These are phyloP conservation scores for Arctia plantaginis DNA, from an alignment of 2,888 invertebrate species.

Conservation along the genomic window DNA sequence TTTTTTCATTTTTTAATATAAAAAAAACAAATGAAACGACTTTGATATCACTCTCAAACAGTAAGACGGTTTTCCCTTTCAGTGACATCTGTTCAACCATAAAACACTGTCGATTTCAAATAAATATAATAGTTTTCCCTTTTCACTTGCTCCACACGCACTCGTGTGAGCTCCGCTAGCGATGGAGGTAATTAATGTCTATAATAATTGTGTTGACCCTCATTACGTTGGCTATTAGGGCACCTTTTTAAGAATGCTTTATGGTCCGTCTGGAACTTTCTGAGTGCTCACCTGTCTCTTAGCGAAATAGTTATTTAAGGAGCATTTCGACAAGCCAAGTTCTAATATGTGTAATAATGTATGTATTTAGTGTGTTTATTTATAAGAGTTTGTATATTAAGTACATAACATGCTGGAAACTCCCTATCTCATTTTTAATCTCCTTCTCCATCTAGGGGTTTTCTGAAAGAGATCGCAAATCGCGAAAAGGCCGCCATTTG, in stretches of 20 bases:
- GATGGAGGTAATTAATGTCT: conserved; percentile 65
- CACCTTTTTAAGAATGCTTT: conserved; percentile 64
- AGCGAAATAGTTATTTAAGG: conserved; percentile 34
- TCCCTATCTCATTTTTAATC: too few species aligned
- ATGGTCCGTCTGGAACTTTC: conserved; percentile 52
- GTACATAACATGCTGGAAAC: too few species aligned
- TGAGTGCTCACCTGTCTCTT: conserved; percentile 48
- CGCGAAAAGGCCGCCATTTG: too few species aligned
- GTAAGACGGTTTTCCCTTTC: too few species aligned
- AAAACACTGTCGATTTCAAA: neutral
- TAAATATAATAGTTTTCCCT: neutral
- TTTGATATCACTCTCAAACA: too few species aligned
- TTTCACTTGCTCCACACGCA: conserved; percentile 22
- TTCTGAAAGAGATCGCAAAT: too few species aligned
- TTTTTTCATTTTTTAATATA: too few species aligned
- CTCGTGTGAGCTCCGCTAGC: conserved; percentile 38
- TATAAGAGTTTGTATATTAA: too few species aligned
- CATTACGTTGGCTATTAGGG: conserved; percentile 60
- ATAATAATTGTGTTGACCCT: conserved; percentile 68
- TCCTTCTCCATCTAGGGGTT: too few species aligned
- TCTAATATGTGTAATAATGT: neutral
- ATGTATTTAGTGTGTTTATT: too few species aligned
- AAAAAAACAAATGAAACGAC: too few species aligned
- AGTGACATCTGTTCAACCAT: neutral
- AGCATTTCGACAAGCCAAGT: conserved; percentile 16